phyloP scores from a whole-genome alignment of 2,888 invertebrate genomes.

The Cosmorhoe ocellata region DNA sequence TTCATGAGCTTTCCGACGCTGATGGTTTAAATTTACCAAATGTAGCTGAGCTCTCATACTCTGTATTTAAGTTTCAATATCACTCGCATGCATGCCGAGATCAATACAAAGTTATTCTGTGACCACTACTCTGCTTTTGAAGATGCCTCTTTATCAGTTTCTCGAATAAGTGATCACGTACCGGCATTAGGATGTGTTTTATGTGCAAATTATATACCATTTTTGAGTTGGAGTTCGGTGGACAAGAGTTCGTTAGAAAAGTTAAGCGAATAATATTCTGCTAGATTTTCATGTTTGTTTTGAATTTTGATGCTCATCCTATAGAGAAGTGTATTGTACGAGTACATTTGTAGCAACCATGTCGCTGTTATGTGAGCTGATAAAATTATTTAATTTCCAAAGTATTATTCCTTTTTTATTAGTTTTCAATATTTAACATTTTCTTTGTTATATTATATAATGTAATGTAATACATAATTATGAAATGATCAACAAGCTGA shows the following conservation, averaged over 20 bases:
- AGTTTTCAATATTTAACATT: no score
- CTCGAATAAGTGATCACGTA: slow-evolving; percentile 80
- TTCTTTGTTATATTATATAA: no score
- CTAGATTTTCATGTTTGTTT: slow-evolving; percentile 6
- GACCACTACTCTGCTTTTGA: slow-evolving; percentile 66
- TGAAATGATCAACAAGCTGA: no score
- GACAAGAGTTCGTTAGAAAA: slow-evolving; percentile 77
- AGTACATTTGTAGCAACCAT: no score
- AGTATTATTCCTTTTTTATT: no score
- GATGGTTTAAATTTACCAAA: background rate
- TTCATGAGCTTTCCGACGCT: background rate
- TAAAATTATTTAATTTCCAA: no score
- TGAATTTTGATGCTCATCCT: slow-evolving; percentile 11
- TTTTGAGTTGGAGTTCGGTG: slow-evolving; percentile 72
- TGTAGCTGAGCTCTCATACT: background rate
- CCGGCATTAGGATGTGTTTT: slow-evolving; percentile 79
- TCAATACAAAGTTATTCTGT: slow-evolving; percentile 2
- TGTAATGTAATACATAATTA: no score
- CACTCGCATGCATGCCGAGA: background rate
- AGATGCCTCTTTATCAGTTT: slow-evolving; percentile 75
- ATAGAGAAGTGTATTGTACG: no score
- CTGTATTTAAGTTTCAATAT: slow-evolving; percentile 3
- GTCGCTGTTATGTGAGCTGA: no score
- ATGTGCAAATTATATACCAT: slow-evolving; percentile 81
- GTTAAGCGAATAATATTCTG: slow-evolving; percentile 40